These are phyloP conservation scores for Heterodera carotae DNA, from an alignment of 1,140 invertebrate species.

Conservation along the genomic window DNA sequence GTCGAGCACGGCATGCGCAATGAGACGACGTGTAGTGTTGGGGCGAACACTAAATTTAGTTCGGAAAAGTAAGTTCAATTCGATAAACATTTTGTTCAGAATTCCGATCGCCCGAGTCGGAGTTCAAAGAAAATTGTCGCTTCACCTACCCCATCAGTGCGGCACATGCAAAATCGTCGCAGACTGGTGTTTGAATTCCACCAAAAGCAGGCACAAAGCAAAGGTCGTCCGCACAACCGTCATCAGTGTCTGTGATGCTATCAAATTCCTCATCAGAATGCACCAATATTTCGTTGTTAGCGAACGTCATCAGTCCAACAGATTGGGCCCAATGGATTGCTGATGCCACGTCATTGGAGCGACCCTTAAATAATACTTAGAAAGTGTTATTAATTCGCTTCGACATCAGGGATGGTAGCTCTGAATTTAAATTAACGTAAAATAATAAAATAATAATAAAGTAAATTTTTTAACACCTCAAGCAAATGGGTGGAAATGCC, in stretches of 20 bases:
- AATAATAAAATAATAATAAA: background rate
- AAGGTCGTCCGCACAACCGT: constrained; percentile 71
- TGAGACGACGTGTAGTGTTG: constrained; percentile 76
- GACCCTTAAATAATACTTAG: constrained; percentile 67
- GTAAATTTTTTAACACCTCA: constrained; percentile 68
- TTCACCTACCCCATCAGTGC: constrained; percentile 25
- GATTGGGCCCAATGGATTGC: constrained; percentile 82
- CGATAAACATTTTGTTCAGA: no score
- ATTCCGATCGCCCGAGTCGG: no score
- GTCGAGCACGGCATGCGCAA: constrained; percentile 81
- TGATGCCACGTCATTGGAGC: constrained; percentile 82
- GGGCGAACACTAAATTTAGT: constrained; percentile 82
- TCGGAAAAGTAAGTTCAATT: constrained; percentile 70
- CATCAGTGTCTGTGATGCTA: constrained; percentile 68
- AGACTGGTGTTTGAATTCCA: constrained; percentile 84
- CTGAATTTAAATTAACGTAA: no score
- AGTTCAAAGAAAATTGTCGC: background rate
- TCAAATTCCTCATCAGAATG: constrained; percentile 62
- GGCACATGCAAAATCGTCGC: constrained; percentile 77
- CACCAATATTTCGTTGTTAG: constrained; percentile 66
- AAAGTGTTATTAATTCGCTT: background rate
- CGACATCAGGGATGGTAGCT: no score
- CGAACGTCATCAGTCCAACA: constrained; percentile 73
- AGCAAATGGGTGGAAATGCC: constrained; percentile 74
- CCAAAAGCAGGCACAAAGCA: constrained; percentile 89